Base-by-base conservation (phyloP, 2,888 invertebrate genomes). In the Corythucha ciliata region DNA sequence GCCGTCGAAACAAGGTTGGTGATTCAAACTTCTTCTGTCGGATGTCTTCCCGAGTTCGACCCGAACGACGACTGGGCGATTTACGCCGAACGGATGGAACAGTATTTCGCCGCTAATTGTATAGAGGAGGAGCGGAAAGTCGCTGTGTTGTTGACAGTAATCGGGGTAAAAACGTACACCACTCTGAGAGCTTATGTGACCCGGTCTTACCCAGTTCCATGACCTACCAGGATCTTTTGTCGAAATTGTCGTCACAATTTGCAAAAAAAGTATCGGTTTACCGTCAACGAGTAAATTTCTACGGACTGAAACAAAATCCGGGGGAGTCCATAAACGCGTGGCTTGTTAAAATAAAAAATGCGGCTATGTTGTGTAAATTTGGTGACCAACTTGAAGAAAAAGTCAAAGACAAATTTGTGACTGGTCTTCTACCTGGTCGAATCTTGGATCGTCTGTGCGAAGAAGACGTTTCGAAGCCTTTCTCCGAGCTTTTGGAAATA, bases 301-400 rank as follows among this genome's bases (percentile, higher is more conserved):
- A 34, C 2, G 12, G 37, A 6, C 25, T 36, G 16, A 1, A 3
- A 4, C 46, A 46, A n/a, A 34, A 33, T 6, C 46, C 20, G 16
- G 22, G 33, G 5, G 46, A 46, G 24, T 3, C 3, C 2, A 16
- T 46, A 8, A 21, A 5, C 22, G 16, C 33, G n/a, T 47, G 47
- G 37, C 37, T 37, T n/a, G 25, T 47, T 2, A 2, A 27, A 36
- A 22, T 47, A n/a, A 47, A 26, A 24, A 2, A 24, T 2, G 8
- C 7, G 8, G 12, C 37, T 12, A 47, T 47, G 37, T 36, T 37
- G 4, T 47, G 47, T 20, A 27, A 47, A 18, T 47, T 47, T 27
- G 37, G 37, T 16, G 1, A 25, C 1, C 10, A 3, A 16, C 47
- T 47, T 3, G 16, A 34, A 25, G 36, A 22, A 7, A 24, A 36